phyloP scores from a whole-genome alignment of 2,888 invertebrate genomes.

The Melinopterus prodromus region DNA sequence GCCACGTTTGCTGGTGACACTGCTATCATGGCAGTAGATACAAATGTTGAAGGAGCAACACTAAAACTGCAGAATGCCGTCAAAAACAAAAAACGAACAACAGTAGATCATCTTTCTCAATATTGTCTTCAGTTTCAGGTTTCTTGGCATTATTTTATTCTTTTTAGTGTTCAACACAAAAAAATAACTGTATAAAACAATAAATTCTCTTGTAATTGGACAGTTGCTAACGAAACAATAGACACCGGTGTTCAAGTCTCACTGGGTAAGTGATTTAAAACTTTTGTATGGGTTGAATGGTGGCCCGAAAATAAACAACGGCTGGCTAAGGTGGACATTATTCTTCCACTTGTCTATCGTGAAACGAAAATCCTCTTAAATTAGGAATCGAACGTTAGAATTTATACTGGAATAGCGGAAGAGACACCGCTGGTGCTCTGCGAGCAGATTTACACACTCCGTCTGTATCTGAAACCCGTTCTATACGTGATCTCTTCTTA shows the following conservation, averaged over 20 bases:
- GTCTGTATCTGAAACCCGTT: not conserved
- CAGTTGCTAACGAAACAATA: not conserved
- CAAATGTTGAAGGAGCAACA: too few species aligned
- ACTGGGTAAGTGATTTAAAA: not conserved
- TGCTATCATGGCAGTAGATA: too few species aligned
- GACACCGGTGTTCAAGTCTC: not conserved
- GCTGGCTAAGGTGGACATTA: not conserved
- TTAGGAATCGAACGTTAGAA: not conserved
- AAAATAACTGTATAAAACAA: not conserved
- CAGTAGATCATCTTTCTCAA: too few species aligned
- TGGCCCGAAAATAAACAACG: not conserved
- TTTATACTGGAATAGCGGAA: not conserved
- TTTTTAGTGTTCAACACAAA: not conserved
- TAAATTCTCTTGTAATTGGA: not conserved
- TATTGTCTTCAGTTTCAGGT: too few species aligned
- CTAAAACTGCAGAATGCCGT: too few species aligned
- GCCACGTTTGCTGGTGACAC: too few species aligned
- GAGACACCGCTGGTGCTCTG: not conserved
- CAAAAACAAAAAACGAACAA: too few species aligned
- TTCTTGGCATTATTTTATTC: too few species aligned
- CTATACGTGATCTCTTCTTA: not conserved
- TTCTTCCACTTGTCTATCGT: not conserved
- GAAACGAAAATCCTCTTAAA: not conserved
- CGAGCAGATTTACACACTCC: not conserved
- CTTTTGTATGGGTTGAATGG: not conserved